Evolutionary conservation across 2,797 vertebrate genomes (phyloP).

Genomic region (Neosilurus mollespiculum): DNA sequence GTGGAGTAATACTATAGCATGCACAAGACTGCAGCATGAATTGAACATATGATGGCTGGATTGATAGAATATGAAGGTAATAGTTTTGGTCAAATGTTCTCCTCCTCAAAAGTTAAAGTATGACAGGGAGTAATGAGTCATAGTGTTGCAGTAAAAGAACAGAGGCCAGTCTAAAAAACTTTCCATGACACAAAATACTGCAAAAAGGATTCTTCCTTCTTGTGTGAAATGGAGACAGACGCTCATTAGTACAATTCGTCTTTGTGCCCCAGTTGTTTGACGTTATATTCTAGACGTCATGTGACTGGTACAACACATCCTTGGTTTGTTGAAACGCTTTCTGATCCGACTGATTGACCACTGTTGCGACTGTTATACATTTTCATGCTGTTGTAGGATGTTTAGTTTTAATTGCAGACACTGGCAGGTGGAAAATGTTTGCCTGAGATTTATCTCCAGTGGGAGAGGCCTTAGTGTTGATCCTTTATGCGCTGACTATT

Average conservation of each 20-base stretch:
- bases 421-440: constrained; percentile 19
- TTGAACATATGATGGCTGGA: not conserved
- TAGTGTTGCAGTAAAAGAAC: constrained; percentile 37
- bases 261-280: constrained; percentile 31
- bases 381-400: not conserved
- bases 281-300: constrained; percentile 7
- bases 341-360: not conserved
- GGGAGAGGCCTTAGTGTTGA: constrained; percentile 19
- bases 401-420: constrained; percentile 16
- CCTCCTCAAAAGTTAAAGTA: constrained; percentile 3
- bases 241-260: constrained; percentile 46
- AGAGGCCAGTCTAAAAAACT: constrained; percentile 26
- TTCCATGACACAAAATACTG: constrained; percentile 38
- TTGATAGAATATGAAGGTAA: not conserved
- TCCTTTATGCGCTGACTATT: constrained; percentile 34
- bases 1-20: not conserved
- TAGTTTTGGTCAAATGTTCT: not conserved
- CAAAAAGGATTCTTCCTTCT: constrained; percentile 37
- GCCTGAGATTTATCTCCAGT: constrained; percentile 26
- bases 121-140: constrained; percentile 12
- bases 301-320: not conserved
- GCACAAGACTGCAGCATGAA: not conserved
- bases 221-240: constrained; percentile 16
- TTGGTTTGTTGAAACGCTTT: not conserved
- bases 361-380: not conserved